phyloP scores from a whole-genome alignment of 2,797 vertebrate genomes.

The Paedocypris micromegethes region DNA sequence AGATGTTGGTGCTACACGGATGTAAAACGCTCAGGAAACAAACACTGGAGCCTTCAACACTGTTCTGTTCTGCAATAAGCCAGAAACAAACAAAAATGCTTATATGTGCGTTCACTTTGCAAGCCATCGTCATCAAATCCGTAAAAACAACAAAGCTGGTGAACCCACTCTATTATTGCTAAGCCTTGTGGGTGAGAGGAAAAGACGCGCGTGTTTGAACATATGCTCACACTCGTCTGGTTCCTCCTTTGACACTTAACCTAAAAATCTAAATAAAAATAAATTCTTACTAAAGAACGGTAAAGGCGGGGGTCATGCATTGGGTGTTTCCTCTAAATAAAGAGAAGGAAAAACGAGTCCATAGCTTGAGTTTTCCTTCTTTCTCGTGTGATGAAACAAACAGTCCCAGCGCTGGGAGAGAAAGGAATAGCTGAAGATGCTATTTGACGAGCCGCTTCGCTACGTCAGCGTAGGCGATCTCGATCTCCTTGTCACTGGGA shows the following conservation, averaged over 20 bases:
- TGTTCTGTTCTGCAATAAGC: conserved; percentile 54
- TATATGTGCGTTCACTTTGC: conserved; percentile 42
- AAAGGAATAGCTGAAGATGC: conserved; percentile 37
- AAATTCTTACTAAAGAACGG: conserved; percentile 27
- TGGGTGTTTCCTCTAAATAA: conserved; percentile 49
- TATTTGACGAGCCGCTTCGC: conserved; percentile 97
- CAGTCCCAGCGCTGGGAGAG: conserved; percentile 53
- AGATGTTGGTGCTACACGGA: conserved; percentile 7
- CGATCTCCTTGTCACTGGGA: conserved; percentile 93
- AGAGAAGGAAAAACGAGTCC: conserved; percentile 60
- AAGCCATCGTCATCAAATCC: conserved; percentile 39
- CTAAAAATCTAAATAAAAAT: conserved; percentile 2
- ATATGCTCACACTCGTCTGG: conserved; percentile 28
- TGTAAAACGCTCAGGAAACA: conserved; percentile 45
- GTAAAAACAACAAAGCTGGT: conserved; percentile 38
- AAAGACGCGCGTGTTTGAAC: conserved; percentile 48
- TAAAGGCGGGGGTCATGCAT: conserved; percentile 44
- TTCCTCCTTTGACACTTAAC: conserved; percentile 26
- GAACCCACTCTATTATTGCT: conserved; percentile 41
- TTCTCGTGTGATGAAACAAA: conserved; percentile 59
- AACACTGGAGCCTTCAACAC: conserved; percentile 65
- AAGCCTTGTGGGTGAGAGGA: conserved; percentile 51
- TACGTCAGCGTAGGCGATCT: conserved; percentile 93
- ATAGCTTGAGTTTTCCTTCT: conserved; percentile 50
- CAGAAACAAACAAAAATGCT: conserved; percentile 38